A percentile compares a stretch with the other conserved stretches of the same genome.
These are phyloP conservation scores for Apotomis capreana DNA, from an alignment of 2,888 invertebrate genomes.

Conservation along the genomic window DNA sequence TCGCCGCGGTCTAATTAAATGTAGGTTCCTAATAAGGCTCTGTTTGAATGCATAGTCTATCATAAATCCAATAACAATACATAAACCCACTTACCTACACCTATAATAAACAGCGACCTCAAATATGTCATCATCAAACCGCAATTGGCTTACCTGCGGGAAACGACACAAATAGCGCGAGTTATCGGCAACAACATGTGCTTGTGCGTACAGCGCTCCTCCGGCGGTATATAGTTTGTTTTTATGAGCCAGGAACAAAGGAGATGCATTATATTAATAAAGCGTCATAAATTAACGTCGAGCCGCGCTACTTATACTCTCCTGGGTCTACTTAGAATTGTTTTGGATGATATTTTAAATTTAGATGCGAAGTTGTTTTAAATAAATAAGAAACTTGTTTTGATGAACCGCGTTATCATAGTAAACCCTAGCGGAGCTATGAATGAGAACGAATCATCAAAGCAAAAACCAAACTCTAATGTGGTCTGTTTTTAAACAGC, in stretches of 20 bases:
- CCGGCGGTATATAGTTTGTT: conserved; percentile 52
- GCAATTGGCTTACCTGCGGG: conserved; percentile 15
- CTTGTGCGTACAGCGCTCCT: conserved; percentile 1
- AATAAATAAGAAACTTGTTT: too few species aligned
- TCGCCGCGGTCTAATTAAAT: too few species aligned
- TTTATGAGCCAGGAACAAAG: conserved; percentile 55
- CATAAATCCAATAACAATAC: neutral
- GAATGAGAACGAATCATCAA: too few species aligned
- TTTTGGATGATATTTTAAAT: neutral
- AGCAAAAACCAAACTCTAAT: too few species aligned
- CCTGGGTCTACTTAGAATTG: neutral
- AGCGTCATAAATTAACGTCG: conserved; percentile 26
- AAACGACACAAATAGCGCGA: conserved; percentile 4
- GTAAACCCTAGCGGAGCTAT: too few species aligned
- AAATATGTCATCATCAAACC: conserved; percentile 11
- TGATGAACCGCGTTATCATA: too few species aligned
- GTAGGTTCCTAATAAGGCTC: too few species aligned
- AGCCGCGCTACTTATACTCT: conserved; percentile 1
- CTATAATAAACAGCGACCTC: neutral
- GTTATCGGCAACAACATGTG: neutral
- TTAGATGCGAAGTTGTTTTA: neutral
- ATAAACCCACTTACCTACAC: neutral
- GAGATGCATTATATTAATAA: conserved; percentile 45
- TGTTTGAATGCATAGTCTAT: too few species aligned
- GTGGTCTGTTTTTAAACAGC: too few species aligned